Evolutionary conservation across 2,113 vertebrate genomes (phyloP), one percentile per base, ranked within the genome.

Genomic region (Campylomormyrus numenius): DNA sequence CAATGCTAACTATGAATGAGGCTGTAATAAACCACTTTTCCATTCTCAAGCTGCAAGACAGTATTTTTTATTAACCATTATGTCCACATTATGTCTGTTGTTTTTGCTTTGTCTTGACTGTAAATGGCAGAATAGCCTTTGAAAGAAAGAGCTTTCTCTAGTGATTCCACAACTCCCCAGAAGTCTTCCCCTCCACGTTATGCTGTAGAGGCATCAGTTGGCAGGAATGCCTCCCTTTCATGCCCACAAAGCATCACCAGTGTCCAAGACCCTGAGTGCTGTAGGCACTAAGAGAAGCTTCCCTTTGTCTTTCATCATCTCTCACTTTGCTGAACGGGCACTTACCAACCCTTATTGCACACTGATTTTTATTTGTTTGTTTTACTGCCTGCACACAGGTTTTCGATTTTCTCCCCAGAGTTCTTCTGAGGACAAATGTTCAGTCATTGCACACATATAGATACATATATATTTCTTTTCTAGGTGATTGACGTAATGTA

Each of bases 251-350:
- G 46, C 45, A 45, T 24, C 17, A 45, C 9, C 24, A 48, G 24
- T 50, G 46, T 53, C 49, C 85, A 87, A 53, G 27, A 31, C n/a
- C 27, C 85, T 87, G 85, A 87, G 85, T 53, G 31, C 48, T 87
- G 11, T 19, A 53, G 85, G n/a, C 46, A 48, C n/a, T 35, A 52
- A 53, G 24, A 87, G 39, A 48, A 31, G 85, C 85, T 35, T 52
- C 85, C 49, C n/a, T 39, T 52, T 52, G 27, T 8, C n/a, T 35
- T 56, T 31, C 31, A 87, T 87, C n/a, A 87, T 19, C 48, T 53
- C 85, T 17, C 85, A 53, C 48, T 53, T 52, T 53, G 85, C 85
- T 87, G 85, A 87, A 56, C 15, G n/a, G 46, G 85, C 85, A 87
- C 31, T 52, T 87, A 52, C 27, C 49, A 21, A 27, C 27, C 39